Evolutionary conservation across 2,113 vertebrate species (phyloP).

Genomic region (Holacanthus passer): DNA sequence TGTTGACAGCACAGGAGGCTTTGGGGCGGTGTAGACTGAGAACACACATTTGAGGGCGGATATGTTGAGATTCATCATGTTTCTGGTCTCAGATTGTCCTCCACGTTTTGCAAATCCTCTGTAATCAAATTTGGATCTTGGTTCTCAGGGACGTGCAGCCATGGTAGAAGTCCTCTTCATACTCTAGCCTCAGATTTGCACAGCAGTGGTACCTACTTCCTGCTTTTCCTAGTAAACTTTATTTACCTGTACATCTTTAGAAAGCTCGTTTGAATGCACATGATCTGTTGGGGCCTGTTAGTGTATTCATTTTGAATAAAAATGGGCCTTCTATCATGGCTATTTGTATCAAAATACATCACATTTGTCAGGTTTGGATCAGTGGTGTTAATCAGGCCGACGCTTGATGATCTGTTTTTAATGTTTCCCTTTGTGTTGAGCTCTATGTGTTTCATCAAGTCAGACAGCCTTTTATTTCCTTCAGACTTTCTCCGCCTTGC

Average conservation of each 20-base stretch:
- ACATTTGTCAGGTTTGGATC: neutral
- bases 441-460: neutral
- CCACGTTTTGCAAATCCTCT: neutral
- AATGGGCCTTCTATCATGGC: neutral
- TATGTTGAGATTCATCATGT: neutral
- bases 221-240: neutral
- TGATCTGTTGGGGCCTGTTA: neutral
- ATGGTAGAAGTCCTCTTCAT: neutral
- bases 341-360: neutral
- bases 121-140: neutral
- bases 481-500: neutral
- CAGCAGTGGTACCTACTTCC: neutral
- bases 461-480: conserved; percentile 12
- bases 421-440: neutral
- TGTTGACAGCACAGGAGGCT: neutral
- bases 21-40: neutral
- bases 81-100: neutral
- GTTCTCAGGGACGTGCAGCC: conserved; percentile 56
- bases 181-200: neutral
- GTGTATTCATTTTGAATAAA: neutral
- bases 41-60: neutral
- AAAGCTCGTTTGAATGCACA: neutral
- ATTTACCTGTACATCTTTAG: neutral
- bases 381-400: neutral
- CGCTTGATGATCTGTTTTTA: neutral